Evolutionary conservation across 2,797 vertebrate genomes (phyloP).

Genomic region (Ptychadena robeensis): DNA sequence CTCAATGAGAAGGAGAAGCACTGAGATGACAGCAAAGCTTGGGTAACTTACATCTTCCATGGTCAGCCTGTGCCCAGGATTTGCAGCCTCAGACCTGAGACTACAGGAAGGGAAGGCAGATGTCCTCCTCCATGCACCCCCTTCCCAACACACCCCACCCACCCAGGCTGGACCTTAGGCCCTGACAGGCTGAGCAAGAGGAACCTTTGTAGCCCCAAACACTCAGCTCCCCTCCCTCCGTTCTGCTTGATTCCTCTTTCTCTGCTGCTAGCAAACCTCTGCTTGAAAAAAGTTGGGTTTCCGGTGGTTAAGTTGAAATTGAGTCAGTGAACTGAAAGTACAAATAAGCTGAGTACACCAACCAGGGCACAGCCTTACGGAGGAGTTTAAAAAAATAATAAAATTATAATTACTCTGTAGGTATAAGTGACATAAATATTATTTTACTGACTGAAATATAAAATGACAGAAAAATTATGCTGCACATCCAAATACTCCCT

Average conservation of each 20-base stretch:
- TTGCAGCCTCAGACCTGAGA: conserved; percentile 50
- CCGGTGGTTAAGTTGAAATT: conserved; percentile 55
- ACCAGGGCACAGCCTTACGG: neutral
- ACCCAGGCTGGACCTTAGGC: conserved; percentile 61
- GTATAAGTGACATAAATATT: too few species aligned
- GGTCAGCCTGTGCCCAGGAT: conserved; percentile 56
- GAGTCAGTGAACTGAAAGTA: conserved; percentile 56
- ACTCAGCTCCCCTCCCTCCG: conserved; percentile 55
- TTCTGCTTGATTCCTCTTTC: conserved; percentile 57
- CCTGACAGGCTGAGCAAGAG: conserved; percentile 61
- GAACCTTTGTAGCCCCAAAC: conserved; percentile 50
- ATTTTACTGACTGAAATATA: too few species aligned
- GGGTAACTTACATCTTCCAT: conserved; percentile 61
- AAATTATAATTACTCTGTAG: too few species aligned
- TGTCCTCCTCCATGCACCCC: conserved; percentile 61
- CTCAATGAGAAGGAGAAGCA: neutral
- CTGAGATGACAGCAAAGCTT: conserved; percentile 12
- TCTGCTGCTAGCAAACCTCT: conserved; percentile 45
- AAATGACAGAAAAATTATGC: too few species aligned
- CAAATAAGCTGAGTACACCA: neutral
- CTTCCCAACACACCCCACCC: conserved; percentile 58
- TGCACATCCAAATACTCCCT: too few species aligned
- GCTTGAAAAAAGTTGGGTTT: conserved; percentile 57
- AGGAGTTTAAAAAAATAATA: too few species aligned
- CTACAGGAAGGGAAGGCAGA: conserved; percentile 61